These are phyloP conservation scores for Synergus japonicus DNA, from an alignment of 2,888 invertebrate genomes.

Conservation along the genomic window DNA sequence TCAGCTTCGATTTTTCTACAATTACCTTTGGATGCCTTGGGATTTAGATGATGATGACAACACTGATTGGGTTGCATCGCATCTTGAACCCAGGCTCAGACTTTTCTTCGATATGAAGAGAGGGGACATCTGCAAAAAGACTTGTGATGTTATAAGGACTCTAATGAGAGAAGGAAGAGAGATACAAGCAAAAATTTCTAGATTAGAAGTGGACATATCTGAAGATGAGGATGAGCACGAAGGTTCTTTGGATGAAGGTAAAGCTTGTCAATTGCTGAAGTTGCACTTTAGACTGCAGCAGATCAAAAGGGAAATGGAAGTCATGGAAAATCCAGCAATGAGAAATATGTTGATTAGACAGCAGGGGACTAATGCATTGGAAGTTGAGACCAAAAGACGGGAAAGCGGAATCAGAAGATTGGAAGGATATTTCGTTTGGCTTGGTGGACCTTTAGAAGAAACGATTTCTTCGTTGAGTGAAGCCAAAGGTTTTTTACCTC, in stretches of 20 bases:
- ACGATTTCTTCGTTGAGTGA: conserved; percentile 77
- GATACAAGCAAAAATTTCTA: conserved; percentile 78
- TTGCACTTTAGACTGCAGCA: conserved; percentile 80
- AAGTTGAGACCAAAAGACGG: conserved; percentile 58
- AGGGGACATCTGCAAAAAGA: conserved; percentile 78
- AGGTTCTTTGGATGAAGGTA: conserved; percentile 67
- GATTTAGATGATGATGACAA: conserved; percentile 83
- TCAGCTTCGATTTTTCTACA: conserved; percentile 83
- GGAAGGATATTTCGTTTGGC: conserved; percentile 77
- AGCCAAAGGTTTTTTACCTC: conserved; percentile 74
- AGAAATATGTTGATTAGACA: conserved; percentile 77
- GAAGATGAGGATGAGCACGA: conserved; percentile 65
- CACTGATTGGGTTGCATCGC: conserved; percentile 80
- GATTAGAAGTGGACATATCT: conserved; percentile 76
- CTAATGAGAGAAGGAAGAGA: conserved; percentile 80
- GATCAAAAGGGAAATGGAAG: conserved; percentile 81
- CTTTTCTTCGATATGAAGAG: conserved; percentile 81
- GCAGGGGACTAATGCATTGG: conserved; percentile 57
- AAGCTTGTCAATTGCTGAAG: conserved; percentile 79
- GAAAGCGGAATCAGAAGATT: conserved; percentile 59
- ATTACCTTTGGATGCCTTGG: conserved; percentile 85
- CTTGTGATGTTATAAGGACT: conserved; percentile 79
- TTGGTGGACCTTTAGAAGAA: conserved; percentile 76
- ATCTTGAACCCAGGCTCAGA: conserved; percentile 79
- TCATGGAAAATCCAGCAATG: conserved; percentile 81